Percentiles rank a stretch among this genome's conserved stretches.
Conservation (phyloP, 2,113 vertebrate species). For the Campylorhamphus procurvoides region DNA sequence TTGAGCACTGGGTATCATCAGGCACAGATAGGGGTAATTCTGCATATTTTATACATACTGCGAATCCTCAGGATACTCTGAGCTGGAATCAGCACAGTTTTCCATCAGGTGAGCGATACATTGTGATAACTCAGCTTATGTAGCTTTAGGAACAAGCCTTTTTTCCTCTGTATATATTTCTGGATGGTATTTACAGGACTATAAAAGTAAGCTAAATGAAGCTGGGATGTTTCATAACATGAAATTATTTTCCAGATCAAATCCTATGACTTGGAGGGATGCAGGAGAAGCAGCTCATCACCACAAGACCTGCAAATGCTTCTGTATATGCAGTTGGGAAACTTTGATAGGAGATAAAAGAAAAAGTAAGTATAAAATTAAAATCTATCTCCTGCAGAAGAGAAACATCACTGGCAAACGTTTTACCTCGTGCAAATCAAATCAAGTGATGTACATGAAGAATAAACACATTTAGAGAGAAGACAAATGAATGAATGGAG, state of each 20-base stretch:
- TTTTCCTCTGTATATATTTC: not conserved
- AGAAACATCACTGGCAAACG: slow-evolving; percentile 63
- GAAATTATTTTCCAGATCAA: slow-evolving; percentile 9
- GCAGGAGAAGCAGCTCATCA: not conserved
- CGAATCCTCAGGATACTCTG: slow-evolving; percentile 11
- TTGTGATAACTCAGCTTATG: not conserved
- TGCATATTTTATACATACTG: slow-evolving; percentile 32
- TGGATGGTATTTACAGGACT: not conserved
- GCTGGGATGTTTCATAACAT: not conserved
- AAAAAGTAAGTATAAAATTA: not conserved
- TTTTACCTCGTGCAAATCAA: slow-evolving; percentile 73
- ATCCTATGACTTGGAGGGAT: not conserved
- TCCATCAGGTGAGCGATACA: slow-evolving; percentile 7
- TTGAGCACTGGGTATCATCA: slow-evolving; percentile 18
- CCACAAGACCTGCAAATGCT: slow-evolving; percentile 30
- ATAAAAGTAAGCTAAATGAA: slow-evolving; percentile 3
- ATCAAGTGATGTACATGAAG: slow-evolving; percentile 68
- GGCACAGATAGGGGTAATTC: not conserved
- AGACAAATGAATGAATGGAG: slow-evolving; percentile 62
- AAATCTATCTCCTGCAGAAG: slow-evolving; percentile 51
- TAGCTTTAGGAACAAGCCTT: not conserved
- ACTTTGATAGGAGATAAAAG: not conserved
- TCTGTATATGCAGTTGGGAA: slow-evolving; percentile 20
- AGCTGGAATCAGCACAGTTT: slow-evolving; percentile 3
- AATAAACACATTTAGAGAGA: slow-evolving; percentile 67